phyloP scores from a whole-genome alignment of 2,797 vertebrate genomes.

The Ctenopoma multispine region DNA sequence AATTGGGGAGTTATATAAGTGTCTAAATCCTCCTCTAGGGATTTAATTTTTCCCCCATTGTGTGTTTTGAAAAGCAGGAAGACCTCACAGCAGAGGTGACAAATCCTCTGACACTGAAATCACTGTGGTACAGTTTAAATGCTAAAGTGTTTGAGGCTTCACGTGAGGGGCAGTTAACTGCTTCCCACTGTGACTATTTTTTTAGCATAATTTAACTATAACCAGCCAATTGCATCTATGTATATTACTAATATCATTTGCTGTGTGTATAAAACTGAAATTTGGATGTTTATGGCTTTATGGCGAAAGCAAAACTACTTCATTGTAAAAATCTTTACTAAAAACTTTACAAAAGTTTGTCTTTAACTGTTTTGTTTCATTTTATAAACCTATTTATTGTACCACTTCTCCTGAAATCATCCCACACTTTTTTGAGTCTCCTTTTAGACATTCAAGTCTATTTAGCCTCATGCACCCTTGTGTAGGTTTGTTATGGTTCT shows the following conservation, averaged over 20 bases:
- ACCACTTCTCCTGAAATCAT: slow-evolving; percentile 28
- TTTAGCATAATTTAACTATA: slow-evolving; percentile 30
- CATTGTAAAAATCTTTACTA: not conserved
- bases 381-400: slow-evolving; percentile 16
- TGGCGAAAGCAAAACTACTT: not conserved
- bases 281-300: not conserved
- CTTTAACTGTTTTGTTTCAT: not conserved
- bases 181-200: slow-evolving; percentile 60
- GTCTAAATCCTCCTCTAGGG: slow-evolving; percentile 84
- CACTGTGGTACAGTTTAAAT: slow-evolving; percentile 55
- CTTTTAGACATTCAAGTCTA: slow-evolving; percentile 68
- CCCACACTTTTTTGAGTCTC: slow-evolving; percentile 44
- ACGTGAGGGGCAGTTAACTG: slow-evolving; percentile 76
- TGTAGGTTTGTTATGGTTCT: slow-evolving; percentile 80
- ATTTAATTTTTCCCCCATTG: slow-evolving; percentile 80
- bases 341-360: not conserved
- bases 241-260: not conserved
- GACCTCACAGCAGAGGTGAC: slow-evolving; percentile 79
- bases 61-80: slow-evolving; percentile 81
- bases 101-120: slow-evolving; percentile 79
- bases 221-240: slow-evolving; percentile 22
- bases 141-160: slow-evolving; percentile 63
- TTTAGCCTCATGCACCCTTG: slow-evolving; percentile 72
- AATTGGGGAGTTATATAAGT: slow-evolving; percentile 89
- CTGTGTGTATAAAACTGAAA: not conserved